Evolutionary conservation across 2,888 invertebrate species (phyloP).

Genomic region (Oscheius onirici): DNA sequence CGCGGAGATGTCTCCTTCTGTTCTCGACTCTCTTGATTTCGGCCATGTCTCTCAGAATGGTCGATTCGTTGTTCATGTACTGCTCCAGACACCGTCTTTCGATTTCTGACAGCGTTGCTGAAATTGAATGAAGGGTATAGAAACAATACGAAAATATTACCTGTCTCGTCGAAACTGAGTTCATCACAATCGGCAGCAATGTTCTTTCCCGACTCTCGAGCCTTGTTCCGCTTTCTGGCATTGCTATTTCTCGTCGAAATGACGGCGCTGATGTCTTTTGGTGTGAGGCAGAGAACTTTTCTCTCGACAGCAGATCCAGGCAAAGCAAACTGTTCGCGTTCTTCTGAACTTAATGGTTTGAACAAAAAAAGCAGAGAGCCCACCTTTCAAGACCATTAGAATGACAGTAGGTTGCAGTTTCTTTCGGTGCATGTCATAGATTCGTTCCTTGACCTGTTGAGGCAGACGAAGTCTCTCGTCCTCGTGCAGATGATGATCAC

Average conservation of each 20-base stretch:
- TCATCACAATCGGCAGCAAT: conserved; percentile 4
- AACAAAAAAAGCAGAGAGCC: conserved; percentile 8
- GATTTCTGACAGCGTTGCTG: conserved; percentile 3
- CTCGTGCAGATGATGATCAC: conserved; percentile 59
- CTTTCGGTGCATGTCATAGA: conserved; percentile 52
- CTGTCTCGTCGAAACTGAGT: not conserved
- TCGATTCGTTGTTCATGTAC: conserved; percentile 22
- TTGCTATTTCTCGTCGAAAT: conserved; percentile 22
- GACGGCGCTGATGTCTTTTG: conserved; percentile 24
- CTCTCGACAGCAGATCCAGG: conserved; percentile 46
- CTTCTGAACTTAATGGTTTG: conserved; percentile 29
- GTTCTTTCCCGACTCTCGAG: conserved; percentile 2
- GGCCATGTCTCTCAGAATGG: conserved; percentile 17
- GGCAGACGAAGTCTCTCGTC: conserved; percentile 51
- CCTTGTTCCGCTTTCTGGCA: conserved; percentile 23
- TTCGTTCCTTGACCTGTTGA: conserved; percentile 39
- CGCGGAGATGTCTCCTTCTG: conserved; percentile 23
- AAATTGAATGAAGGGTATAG: not conserved
- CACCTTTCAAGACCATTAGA: conserved; percentile 53
- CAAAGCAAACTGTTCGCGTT: conserved; percentile 39
- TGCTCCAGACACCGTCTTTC: conserved; percentile 30
- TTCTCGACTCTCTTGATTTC: conserved; percentile 28
- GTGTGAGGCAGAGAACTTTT: conserved; percentile 9
- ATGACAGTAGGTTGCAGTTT: conserved; percentile 52
- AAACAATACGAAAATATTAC: not conserved